Base-by-base conservation (phyloP, 1,140 invertebrate species). In the Drosophila jambulina region DNA sequence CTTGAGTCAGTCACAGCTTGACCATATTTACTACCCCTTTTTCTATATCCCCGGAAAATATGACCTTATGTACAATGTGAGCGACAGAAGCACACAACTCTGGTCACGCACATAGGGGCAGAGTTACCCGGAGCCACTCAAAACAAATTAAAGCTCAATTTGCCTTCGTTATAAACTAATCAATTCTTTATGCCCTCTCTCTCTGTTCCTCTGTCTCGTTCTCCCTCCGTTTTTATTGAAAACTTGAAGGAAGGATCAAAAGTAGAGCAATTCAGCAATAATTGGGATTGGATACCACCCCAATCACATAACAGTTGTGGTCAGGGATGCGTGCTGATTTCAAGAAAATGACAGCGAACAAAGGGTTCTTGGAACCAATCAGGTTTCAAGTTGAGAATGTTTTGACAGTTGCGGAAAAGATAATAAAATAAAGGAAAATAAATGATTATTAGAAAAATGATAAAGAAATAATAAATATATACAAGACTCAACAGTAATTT, bases 121-220 rank as follows among this genome's bases (percentile, higher is more conserved):
- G 42, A 61, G 23, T 40, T 53, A 72, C 46, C 40, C 42, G 25
- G 9, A 27, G 40, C 38, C 63, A 59, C 75, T 68, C 75, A 43
- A 38, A 78, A 70, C 75, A 70, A 78, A 78, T 78, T 78, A 78
- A 78, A 78, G 57, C 75, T 78, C 75, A 78, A 78, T 78, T 78
- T 78, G 75, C 75, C 75, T 78, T 78, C 75, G 75, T 78, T 78
- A 78, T 78, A 78, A 78, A 78, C 64, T 78, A 78, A 78, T 78
- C 64, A 78, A 78, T 78, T 78, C 57, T 70, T 78, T 43, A 70
- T 45, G 40, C 45, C n/a, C 19, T 8, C 4, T 9, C 32, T 21
- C 4, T 19, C 32, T 12, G 3, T 32, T 32, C 19, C 17, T 4
- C 15, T 48, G 1, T 48, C 23, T 49, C 25, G 17, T 4, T 57